Evolutionary conservation across 2,797 vertebrate genomes (phyloP), one percentile per base, ranked within the genome.

Genomic region (Telmatherina bonti): DNA sequence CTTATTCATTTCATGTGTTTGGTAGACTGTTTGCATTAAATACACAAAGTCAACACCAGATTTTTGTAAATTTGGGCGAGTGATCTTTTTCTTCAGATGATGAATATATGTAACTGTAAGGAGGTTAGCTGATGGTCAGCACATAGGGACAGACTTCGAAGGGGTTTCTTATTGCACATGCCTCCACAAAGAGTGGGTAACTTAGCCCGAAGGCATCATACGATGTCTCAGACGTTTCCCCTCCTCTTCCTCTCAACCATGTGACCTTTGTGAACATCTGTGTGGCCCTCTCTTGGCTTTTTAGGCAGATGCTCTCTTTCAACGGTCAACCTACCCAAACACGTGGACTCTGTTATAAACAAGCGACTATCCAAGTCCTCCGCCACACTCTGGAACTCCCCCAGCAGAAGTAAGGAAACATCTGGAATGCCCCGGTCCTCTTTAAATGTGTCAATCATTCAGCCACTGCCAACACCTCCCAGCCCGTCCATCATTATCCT

Each of bases 311-410:
- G 98, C 93, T 99, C 97, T 62, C 86, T 98, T 92, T 99, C 97
- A 88, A 96, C 97, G 80, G 97, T 98, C 96, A 99, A 99, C 95
- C 96, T 99, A 85, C 97, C 98, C 93, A 99, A 98, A 97, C 97
- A 99, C 84, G 96, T 98, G 96, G 97, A 99, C 93, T 96, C 96
- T 92, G 96, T 97, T 93, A 95, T 99, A 96, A 98, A 97, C 97
- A 99, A 99, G 95, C 95, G 98, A 88, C 97, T 99, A 94, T 99
- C 98, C 96, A 99, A 99, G 95, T 99, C 97, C 93, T 99, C 98
- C 10, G 97, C 97, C 93, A 99, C 98, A 79, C 96, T 99, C 92
- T 99, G 97, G 97, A 99, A 96, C 94, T 97, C 97, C 85, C 97
- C 98, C 94, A 96, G 94, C 96, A 97, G 97, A 99, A 99, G 97